Evolutionary conservation across 2,113 vertebrate genomes (phyloP), one percentile per base, ranked within the genome.

Genomic region (Todiramphus saurophagus): DNA sequence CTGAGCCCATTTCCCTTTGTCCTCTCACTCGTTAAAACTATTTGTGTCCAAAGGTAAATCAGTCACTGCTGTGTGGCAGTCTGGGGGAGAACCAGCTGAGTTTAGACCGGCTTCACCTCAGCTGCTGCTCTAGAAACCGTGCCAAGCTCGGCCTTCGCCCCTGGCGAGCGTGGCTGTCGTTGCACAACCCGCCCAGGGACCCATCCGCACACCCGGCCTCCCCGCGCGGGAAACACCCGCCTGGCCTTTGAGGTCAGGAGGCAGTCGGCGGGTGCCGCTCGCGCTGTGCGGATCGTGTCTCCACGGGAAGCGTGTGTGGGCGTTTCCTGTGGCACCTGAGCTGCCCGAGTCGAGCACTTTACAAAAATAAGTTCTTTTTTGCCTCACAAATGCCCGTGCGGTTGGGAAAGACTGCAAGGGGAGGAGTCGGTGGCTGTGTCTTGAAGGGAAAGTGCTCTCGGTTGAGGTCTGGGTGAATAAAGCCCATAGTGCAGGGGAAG

Each of bases 101-200:
- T 73, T 89, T 20, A 12, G 19, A 4, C n/a, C 35, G 30, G 41
- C 6, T 70, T 88, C 27, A 5, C 33, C 11, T 74, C 0, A 0
- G 31, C 0, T 17, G n/a, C 28, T 7, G n/a, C 44, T 44, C 16
- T 24, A 33, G 85, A 33, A 44, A 3, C 7, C 13, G 63, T 41
- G 89, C 53, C 58, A 85, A 37, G 27, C 4, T 7, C 30, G 41
- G 48, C 1, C 0, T 35, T 76, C 82, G 2, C 14, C 4, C n/a
- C 6, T 39, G 1, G 1, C 37, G 7, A 18, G 24, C 3, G 1
- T 5, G 7, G 37, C 7, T 24, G 58, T 31, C 43, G 10, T 31
- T 88, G 83, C 79, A 31, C 64, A 81, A 10, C 60, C 60, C 2
- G 37, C 24, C 15, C 84, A 87, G 44, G 43, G 74, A 31, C 21